Evolutionary conservation across 2,888 invertebrate genomes (phyloP), one percentile per base, ranked within the genome.

Genomic region (Rhodophaea formosa): DNA sequence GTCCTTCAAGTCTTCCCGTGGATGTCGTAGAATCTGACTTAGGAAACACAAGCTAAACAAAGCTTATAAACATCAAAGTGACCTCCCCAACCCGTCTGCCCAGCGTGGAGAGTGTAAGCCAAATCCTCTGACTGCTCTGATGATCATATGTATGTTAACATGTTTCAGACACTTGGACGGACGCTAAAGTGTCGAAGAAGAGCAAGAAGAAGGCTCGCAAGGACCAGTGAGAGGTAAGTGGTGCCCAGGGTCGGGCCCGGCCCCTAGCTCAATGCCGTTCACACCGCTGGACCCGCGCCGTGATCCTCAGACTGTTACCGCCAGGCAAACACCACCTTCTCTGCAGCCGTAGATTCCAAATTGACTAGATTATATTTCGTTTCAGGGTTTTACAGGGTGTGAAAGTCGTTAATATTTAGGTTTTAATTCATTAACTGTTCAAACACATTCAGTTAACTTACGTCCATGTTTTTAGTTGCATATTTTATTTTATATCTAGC

Each of bases 181-280:
- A 96, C 75, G 93, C 95, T 15, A 95, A 95, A 80, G 92, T 92
- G 60, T 89, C 93, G 57, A 95, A 95, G 83, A 95, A 95, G 75
- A 93, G 93, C 84, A 95, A 95, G 93, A 95, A 95, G 92, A 95
- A 95, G 89, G 93, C 93, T 61, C 94, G 95, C 76, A 94, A 94
- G 78, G 95, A 95, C 74, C 94, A 94, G 86, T 95, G 93, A 93
- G 77, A 70, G 75, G 79, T 79, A 73, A 80, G 78, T 78, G 59
- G 58, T 58, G 62, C 53, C 74, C 75, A 77, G 78, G 79, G 79
- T 77, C 73, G 75, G 78, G 77, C n/a, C n/a, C n/a, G 67, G 66
- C 61, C 77, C 69, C 77, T 86, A 88, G 89, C 88, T 89, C 88
- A 88, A 88, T 84, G 81, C 82, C 78, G 74, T 73, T 80, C 80